These are phyloP conservation scores for Cygnus buccinator DNA, from an alignment of 2,113 vertebrate genomes.

Conservation along the genomic window DNA sequence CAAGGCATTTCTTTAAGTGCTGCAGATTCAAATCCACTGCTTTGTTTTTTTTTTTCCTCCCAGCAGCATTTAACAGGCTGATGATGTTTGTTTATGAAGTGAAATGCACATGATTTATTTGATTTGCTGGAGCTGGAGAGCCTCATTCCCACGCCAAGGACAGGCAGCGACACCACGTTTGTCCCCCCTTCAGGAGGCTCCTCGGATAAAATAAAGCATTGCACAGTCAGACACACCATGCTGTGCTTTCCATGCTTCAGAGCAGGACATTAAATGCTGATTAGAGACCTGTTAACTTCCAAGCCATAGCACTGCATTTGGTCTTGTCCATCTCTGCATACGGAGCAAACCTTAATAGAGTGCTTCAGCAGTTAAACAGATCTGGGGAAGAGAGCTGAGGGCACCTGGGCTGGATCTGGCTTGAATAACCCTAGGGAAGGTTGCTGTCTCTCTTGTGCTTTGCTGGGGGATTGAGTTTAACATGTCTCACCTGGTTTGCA, in stretches of 20 bases:
- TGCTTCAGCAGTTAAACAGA: background rate
- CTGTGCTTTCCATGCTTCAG: background rate
- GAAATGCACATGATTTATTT: conserved; percentile 60
- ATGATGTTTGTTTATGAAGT: conserved; percentile 56
- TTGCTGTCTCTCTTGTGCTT: background rate
- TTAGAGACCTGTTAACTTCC: background rate
- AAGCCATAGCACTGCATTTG: background rate
- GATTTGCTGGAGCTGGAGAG: conserved; percentile 13
- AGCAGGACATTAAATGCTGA: background rate
- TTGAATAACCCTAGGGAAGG: background rate
- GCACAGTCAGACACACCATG: background rate
- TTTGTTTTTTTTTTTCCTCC: background rate
- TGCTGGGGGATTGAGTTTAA: background rate
- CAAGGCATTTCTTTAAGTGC: background rate
- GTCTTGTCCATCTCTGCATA: background rate
- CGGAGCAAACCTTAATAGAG: background rate
- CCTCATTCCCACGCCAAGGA: conserved; percentile 15
- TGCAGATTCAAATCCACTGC: background rate
- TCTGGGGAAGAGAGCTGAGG: conserved; percentile 2
- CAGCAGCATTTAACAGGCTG: conserved; percentile 39
- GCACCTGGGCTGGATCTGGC: background rate
- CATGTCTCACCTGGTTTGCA: background rate
- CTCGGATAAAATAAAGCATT: background rate
- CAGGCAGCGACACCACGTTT: background rate
- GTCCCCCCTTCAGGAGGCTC: background rate